Conservation (phyloP, 1,140 invertebrate species). For the Aradophagus sp. region DNA sequence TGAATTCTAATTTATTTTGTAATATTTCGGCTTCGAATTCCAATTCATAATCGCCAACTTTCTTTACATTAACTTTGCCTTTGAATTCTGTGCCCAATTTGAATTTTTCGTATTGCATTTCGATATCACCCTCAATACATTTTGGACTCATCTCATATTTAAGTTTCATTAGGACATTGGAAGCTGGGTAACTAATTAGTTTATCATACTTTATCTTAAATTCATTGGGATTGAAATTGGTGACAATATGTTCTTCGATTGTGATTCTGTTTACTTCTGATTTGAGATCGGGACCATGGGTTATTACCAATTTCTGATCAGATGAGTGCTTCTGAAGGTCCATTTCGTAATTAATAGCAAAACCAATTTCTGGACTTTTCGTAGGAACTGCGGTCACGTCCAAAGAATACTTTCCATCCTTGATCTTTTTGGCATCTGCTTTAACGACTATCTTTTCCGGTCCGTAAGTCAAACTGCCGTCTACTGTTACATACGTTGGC, state of each 20-base stretch:
- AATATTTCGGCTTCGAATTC: constrained; percentile 76
- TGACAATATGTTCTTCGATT: constrained; percentile 70
- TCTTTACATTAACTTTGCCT: constrained; percentile 74
- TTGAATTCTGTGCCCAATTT: constrained; percentile 77
- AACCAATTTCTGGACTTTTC: constrained; percentile 77
- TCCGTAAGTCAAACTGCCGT: constrained; percentile 75
- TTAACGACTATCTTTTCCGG: constrained; percentile 73
- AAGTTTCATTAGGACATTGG: constrained; percentile 72
- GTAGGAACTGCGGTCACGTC: constrained; percentile 60
- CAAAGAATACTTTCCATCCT: constrained; percentile 46
- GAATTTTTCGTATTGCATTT: constrained; percentile 75
- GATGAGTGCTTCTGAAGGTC: constrained; percentile 56
- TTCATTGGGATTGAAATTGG: constrained; percentile 62
- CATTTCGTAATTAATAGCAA: constrained; percentile 75
- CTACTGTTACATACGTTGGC: constrained; percentile 67
- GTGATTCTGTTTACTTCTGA: constrained; percentile 76
- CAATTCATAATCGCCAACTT: constrained; percentile 77
- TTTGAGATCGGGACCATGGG: constrained; percentile 79
- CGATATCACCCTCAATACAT: constrained; percentile 74
- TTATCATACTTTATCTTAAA: constrained; percentile 69
- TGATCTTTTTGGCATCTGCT: constrained; percentile 61
- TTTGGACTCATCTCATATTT: constrained; percentile 75
- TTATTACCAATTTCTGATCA: constrained; percentile 76
- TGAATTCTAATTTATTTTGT: constrained; percentile 77
- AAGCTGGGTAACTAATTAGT: constrained; percentile 76